These are phyloP conservation scores for Orchestia grillus DNA, from an alignment of 1,140 invertebrate genomes.

Conservation along the genomic window DNA sequence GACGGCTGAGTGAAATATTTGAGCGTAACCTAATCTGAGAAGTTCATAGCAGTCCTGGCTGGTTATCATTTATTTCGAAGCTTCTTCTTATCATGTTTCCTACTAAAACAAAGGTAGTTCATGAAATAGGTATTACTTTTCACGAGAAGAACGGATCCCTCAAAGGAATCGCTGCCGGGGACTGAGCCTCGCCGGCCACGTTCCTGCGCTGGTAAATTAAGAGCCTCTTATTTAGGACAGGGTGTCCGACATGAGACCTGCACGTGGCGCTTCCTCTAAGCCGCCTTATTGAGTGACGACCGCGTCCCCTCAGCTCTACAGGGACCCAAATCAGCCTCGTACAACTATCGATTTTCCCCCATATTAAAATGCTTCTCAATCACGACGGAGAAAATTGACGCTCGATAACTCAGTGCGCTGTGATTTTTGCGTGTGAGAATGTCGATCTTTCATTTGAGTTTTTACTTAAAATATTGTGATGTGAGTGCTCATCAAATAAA, in stretches of 20 bases:
- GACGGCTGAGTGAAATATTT: background rate
- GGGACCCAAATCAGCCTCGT: background rate
- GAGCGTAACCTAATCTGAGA: too few relatives aligned
- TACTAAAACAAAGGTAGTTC: too few relatives aligned
- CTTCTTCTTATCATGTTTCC: too few relatives aligned
- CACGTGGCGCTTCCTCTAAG: conserved; percentile 16
- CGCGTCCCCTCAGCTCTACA: background rate
- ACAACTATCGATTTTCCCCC: conserved; percentile 32
- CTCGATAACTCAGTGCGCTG: background rate
- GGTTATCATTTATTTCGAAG: too few relatives aligned
- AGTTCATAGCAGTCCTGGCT: too few relatives aligned
- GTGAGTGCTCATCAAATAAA: too few relatives aligned
- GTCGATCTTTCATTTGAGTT: background rate
- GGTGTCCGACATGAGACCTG: background rate
- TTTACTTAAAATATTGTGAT: background rate
- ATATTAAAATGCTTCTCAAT: conserved; percentile 27
- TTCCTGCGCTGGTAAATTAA: conserved; percentile 21
- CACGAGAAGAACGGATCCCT: background rate
- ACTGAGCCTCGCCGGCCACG: background rate
- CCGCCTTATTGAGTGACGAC: conserved; percentile 51
- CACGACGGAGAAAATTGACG: background rate
- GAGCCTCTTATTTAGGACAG: conserved; percentile 30
- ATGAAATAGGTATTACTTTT: background rate
- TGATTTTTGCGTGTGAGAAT: background rate
- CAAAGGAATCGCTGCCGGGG: background rate